A percentile compares a stretch with the other conserved stretches of the same genome.
Evolutionary conservation across 2,113 vertebrate genomes (phyloP).

Genomic region (Pterophyllum scalare): DNA sequence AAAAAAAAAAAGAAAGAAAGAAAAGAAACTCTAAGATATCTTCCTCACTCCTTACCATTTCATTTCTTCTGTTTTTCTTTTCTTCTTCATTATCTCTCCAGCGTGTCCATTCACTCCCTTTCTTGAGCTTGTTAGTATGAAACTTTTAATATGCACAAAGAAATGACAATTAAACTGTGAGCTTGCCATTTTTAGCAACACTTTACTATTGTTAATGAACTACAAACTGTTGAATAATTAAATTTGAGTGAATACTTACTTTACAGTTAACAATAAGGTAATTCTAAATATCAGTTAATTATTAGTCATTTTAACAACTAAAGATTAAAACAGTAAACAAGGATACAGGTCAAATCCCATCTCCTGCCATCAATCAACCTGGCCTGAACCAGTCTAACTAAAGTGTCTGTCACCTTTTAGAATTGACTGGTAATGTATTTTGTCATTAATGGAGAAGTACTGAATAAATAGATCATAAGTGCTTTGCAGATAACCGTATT

Average conservation of each 20-base stretch:
- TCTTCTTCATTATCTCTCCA: not conserved
- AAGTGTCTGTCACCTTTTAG: not conserved
- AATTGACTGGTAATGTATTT: not conserved
- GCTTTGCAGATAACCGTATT: slow-evolving; percentile 26
- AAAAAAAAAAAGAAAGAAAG: not conserved
- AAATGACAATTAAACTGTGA: too few species aligned
- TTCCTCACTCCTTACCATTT: not conserved
- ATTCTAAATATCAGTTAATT: not conserved
- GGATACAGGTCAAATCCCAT: not conserved
- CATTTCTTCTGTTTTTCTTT: not conserved
- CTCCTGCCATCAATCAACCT: not conserved
- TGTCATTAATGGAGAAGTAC: not conserved
- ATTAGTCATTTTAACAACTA: not conserved
- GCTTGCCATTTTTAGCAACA: too few species aligned
- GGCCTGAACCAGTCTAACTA: not conserved
- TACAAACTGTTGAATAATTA: not conserved
- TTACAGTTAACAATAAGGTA: not conserved
- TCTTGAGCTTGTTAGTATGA: not conserved
- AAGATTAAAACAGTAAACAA: not conserved
- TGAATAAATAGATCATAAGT: slow-evolving; percentile 19
- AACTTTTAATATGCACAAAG: not conserved
- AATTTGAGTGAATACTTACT: not conserved
- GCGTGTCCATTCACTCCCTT: not conserved
- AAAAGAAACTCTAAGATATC: not conserved
- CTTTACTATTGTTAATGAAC: not conserved